Percentiles rank a stretch among this genome's conserved stretches.
These are phyloP conservation scores for Perca fluviatilis DNA, from an alignment of 2,113 vertebrate genomes.

Conservation along the genomic window DNA sequence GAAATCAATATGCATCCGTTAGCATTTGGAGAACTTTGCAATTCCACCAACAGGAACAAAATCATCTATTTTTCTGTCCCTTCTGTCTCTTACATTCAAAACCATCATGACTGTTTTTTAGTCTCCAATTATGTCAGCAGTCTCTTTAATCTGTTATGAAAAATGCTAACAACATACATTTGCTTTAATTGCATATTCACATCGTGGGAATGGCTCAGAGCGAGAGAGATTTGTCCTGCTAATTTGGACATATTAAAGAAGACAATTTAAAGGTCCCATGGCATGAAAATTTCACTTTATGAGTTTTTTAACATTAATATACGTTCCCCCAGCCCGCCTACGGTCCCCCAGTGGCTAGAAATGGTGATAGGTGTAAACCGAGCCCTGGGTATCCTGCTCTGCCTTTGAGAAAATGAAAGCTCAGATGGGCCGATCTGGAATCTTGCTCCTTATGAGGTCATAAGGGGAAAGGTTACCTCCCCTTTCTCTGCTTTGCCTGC, in stretches of 20 bases:
- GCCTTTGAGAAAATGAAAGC: too few species aligned
- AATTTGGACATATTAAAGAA: slow-evolving; percentile 1
- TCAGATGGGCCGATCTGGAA: too few species aligned
- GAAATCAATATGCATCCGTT: not conserved
- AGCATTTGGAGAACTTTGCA: not conserved
- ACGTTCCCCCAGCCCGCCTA: too few species aligned
- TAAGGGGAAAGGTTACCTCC: too few species aligned
- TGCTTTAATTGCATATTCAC: slow-evolving; percentile 1
- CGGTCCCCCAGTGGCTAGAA: too few species aligned
- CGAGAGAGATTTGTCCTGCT: not conserved
- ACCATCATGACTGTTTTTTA: not conserved
- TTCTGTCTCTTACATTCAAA: not conserved
- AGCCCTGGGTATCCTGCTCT: too few species aligned
- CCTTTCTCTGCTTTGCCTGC: too few species aligned
- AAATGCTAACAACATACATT: not conserved
- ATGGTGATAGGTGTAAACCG: too few species aligned
- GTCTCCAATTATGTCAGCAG: not conserved
- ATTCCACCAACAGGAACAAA: not conserved
- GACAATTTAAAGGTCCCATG: not conserved
- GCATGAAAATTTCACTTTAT: too few species aligned
- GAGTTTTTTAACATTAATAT: too few species aligned
- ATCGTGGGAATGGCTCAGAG: not conserved
- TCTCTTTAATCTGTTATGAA: not conserved
- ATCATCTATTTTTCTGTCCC: not conserved
- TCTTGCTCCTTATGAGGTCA: too few species aligned